Conservation (phyloP, 2,113 vertebrate species). For the Butorides virescens region DNA sequence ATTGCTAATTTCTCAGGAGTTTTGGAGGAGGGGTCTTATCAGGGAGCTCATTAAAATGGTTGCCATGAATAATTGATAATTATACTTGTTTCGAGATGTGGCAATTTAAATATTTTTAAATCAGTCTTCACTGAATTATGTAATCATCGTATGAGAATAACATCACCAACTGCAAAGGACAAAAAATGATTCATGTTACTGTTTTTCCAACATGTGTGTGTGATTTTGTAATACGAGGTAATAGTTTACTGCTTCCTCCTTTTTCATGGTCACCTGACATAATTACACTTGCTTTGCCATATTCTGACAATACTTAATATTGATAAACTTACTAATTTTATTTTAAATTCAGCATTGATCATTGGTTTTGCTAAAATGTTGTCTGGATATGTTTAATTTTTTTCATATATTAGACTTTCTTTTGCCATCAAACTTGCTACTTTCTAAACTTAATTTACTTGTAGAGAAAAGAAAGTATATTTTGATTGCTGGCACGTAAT, state of each 20-base stretch:
- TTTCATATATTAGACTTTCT: not conserved
- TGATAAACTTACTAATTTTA: not conserved
- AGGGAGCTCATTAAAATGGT: constrained; percentile 33
- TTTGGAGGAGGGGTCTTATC: constrained; percentile 26
- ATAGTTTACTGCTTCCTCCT: not conserved
- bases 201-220: not conserved
- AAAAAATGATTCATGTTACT: not conserved
- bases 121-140: not conserved
- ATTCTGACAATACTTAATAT: not conserved
- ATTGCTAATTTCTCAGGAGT: constrained; percentile 31
- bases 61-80: constrained; percentile 41
- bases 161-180: constrained; percentile 28
- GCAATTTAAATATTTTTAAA: constrained; percentile 32
- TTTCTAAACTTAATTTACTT: not conserved
- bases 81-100: not conserved
- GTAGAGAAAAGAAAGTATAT: not conserved
- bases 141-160: constrained; percentile 5
- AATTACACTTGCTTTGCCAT: not conserved
- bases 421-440: not conserved
- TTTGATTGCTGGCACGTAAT: not conserved
- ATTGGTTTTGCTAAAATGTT: not conserved
- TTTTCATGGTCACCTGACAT: not conserved
- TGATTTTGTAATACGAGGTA: not conserved
- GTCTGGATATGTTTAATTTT: not conserved
- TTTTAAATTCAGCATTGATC: not conserved